These are phyloP conservation scores for Petroica traversi DNA, from an alignment of 2,113 vertebrate species.

Conservation along the genomic window DNA sequence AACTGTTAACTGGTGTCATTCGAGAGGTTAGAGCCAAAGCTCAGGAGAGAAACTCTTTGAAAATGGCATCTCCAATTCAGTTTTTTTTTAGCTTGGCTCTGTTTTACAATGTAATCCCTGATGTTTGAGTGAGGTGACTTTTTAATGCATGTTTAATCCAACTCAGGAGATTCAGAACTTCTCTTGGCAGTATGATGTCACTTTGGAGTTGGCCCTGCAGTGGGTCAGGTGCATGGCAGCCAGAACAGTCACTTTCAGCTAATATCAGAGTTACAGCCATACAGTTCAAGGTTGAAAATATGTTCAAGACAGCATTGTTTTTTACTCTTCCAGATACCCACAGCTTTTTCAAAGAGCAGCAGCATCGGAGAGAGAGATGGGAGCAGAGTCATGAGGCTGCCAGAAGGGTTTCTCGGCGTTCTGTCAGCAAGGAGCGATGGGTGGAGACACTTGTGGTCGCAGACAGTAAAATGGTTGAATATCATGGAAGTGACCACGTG, in stretches of 20 bases:
- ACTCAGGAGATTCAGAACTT: background rate
- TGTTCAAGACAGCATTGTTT: background rate
- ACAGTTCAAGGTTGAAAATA: background rate
- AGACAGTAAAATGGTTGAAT: slow-evolving; percentile 93
- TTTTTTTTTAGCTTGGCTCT: background rate
- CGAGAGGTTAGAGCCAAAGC: background rate
- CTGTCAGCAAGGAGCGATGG: slow-evolving; percentile 94
- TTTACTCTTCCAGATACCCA: slow-evolving; percentile 75
- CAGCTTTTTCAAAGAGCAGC: slow-evolving; percentile 69
- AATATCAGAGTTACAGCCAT: background rate
- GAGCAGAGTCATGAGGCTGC: slow-evolving; percentile 69
- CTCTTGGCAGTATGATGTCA: background rate
- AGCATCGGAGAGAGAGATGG: slow-evolving; percentile 72
- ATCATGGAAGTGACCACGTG: slow-evolving; percentile 91
- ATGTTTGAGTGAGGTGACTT: background rate
- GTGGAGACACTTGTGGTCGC: slow-evolving; percentile 97
- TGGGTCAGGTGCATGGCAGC: background rate
- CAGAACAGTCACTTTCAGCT: background rate
- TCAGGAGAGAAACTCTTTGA: background rate
- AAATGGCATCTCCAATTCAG: background rate
- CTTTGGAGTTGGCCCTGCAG: background rate
- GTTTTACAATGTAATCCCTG: background rate
- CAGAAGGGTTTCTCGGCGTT: slow-evolving; percentile 78
- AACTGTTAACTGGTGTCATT: background rate
- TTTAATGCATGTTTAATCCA: fast-evolving